Evolutionary conservation across 2,113 vertebrate species (phyloP).

Genomic region (Cathartes aura): DNA sequence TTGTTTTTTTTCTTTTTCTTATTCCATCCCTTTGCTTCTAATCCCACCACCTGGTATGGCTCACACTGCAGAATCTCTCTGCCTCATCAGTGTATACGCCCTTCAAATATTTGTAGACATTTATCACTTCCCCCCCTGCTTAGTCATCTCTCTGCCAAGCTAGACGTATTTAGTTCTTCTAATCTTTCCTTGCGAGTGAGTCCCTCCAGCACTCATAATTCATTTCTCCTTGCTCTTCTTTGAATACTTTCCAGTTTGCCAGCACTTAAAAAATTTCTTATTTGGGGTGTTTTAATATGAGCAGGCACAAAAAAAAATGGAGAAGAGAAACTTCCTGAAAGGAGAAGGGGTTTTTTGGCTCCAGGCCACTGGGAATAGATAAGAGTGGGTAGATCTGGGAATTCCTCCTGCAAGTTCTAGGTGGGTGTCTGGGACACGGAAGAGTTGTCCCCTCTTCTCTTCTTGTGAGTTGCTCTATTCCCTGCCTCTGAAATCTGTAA

Average conservation of each 20-base stretch:
- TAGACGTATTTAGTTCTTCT: conserved; percentile 62
- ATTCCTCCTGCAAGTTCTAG: background rate
- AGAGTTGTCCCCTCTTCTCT: background rate
- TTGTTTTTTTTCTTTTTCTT: background rate
- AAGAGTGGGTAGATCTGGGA: background rate
- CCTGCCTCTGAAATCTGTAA: background rate
- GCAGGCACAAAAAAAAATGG: background rate
- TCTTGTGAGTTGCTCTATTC: background rate
- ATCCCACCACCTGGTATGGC: conserved; percentile 55
- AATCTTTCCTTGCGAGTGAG: conserved; percentile 53
- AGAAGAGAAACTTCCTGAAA: background rate
- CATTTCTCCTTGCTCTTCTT: conserved; percentile 54
- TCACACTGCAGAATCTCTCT: conserved; percentile 28
- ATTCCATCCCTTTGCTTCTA: conserved; percentile 30
- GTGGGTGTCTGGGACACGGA: background rate
- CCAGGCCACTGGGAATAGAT: background rate
- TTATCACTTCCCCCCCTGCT: conserved; percentile 45
- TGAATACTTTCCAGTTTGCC: conserved; percentile 23
- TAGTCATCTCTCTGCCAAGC: conserved; percentile 66
- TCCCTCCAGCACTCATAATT: conserved; percentile 51
- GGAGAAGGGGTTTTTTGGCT: background rate
- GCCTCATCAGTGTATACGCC: conserved; percentile 16
- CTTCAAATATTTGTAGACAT: conserved; percentile 65
- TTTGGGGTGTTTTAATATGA: background rate
- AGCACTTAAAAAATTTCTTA: background rate